Conservation (phyloP, 2,113 vertebrate species). For the Saguinus midas region DNA sequence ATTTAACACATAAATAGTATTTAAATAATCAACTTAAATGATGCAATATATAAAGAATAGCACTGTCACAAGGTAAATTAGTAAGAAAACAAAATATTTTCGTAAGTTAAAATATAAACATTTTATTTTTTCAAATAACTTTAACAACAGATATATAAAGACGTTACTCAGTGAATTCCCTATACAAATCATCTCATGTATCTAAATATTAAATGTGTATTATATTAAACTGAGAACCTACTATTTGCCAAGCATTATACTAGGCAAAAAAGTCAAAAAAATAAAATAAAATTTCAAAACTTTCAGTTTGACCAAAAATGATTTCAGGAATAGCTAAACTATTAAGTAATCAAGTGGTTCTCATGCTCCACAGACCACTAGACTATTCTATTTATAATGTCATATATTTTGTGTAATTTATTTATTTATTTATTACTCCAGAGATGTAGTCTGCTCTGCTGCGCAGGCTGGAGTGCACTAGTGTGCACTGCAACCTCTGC, state of each 20-base stretch:
- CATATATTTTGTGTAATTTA: background rate
- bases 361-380: background rate
- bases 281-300: background rate
- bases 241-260: background rate
- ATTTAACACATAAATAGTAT: conserved; percentile 55
- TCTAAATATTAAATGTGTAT: background rate
- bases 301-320: background rate
- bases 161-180: background rate
- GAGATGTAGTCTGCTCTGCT: too few relatives aligned
- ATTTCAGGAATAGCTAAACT: background rate
- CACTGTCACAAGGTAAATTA: conserved; percentile 3
- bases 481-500: too few relatives aligned
- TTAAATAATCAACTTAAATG: conserved; percentile 15
- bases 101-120: conserved; percentile 15
- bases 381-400: background rate
- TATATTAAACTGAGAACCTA: background rate
- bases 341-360: background rate
- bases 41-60: background rate
- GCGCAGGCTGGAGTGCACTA: too few relatives aligned
- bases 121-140: conserved; percentile 47
- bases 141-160: conserved; percentile 5
- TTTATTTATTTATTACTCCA: too few relatives aligned
- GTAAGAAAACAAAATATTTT: background rate
- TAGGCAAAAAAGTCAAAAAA: background rate
- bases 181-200: background rate